A percentile compares a stretch with the other conserved stretches of the same genome.
These are phyloP conservation scores for Eupithecia tripunctaria DNA, from an alignment of 2,888 invertebrate genomes.

Conservation along the genomic window DNA sequence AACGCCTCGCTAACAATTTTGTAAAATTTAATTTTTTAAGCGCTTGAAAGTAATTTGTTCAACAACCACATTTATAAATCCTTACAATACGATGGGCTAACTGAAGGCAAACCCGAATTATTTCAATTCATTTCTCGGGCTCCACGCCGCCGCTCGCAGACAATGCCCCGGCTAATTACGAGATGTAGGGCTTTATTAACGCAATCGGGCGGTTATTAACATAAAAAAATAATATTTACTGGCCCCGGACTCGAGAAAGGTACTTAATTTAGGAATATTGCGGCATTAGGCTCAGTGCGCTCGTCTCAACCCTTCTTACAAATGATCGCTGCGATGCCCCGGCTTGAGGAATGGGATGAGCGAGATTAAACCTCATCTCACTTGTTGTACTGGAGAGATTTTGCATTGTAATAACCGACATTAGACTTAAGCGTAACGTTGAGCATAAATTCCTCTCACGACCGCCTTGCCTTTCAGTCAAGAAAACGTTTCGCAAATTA, in stretches of 20 bases:
- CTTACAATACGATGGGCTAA: constrained; percentile 54
- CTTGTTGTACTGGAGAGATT: constrained; percentile 71
- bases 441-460: constrained; percentile 59
- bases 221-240: constrained; percentile 85
- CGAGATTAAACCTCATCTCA: constrained; percentile 79
- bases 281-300: constrained; percentile 75
- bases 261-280: constrained; percentile 83
- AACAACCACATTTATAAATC: constrained; percentile 45
- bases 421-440: constrained; percentile 53
- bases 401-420: constrained; percentile 69
- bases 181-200: constrained; percentile 84
- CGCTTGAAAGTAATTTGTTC: constrained; percentile 22
- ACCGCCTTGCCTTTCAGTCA: constrained; percentile 52
- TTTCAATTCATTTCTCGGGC: constrained; percentile 67
- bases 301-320: constrained; percentile 79
- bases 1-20: neutral
- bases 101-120: constrained; percentile 59
- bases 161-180: constrained; percentile 78
- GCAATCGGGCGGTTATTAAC: constrained; percentile 82
- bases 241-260: constrained; percentile 65
- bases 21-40: neutral
- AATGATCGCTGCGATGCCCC: constrained; percentile 80
- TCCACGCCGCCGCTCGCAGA: constrained; percentile 68
- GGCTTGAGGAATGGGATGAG: constrained; percentile 76
- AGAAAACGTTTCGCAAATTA: constrained; percentile 60